Evolutionary conservation across 2,888 invertebrate species (phyloP), one percentile per base, ranked within the genome.

Genomic region (Cheilosia soror): DNA sequence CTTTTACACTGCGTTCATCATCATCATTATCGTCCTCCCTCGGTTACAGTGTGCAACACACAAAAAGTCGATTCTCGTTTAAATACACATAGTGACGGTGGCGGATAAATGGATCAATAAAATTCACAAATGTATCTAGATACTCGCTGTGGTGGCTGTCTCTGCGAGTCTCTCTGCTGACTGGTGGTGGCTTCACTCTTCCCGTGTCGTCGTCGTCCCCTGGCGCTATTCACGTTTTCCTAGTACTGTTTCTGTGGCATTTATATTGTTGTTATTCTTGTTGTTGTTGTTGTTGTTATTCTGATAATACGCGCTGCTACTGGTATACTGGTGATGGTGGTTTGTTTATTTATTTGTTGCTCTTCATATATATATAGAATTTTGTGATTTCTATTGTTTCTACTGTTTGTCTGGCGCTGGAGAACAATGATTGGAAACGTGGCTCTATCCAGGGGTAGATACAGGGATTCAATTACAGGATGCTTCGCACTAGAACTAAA

Each of bases 101-200:
- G 80, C 81, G 68, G 63, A 85, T 85, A 85, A 85, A 85, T 85
- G 85, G 85, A 85, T 85, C 85, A 85, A 85, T 85, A 85, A 85
- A 85, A 85, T 77, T 76, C 85, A 80, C 85, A 80, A 57, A 81
- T 85, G 85, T 81, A 84, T 79, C 79, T 79, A 84, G 79, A 84
- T 79, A 71, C 76, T 66, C 47, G 57, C 47, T 4, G 31, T 33
- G 53, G 53, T 29, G 42, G 6, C 31, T 13, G 37, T n/a, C 49
- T 4, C 20, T n/a, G n/a, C n/a, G 0, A 20, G 40, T 66, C 20
- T 65, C 37, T 13, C 62, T 33, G 20, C 33, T 27, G 6, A 11
- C 20, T 11, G 5, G 15, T 11, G 5, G 15, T 37, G 51, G 33
- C 25, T 25, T 6, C 20, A 2, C 11, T 13, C n/a, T 13, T 5